These are phyloP conservation scores for Nemurella pictetii DNA, from an alignment of 2,888 invertebrate species.

Conservation along the genomic window DNA sequence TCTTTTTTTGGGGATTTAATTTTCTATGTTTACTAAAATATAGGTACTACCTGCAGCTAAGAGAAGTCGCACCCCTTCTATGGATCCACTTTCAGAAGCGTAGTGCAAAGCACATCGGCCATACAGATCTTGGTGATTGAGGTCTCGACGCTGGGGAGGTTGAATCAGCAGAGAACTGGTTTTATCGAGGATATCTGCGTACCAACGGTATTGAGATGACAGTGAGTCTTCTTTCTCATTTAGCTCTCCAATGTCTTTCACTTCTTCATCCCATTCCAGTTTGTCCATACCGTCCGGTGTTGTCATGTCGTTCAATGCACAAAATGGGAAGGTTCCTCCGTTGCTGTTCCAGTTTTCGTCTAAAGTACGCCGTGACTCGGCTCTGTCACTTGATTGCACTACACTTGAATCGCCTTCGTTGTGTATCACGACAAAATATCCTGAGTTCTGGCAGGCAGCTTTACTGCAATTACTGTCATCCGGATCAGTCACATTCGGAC, in stretches of 20 bases:
- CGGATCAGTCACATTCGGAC: slow-evolving; percentile 49
- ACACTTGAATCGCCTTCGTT: slow-evolving; percentile 46
- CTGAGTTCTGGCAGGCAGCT: slow-evolving; percentile 50
- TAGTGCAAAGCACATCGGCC: slow-evolving; percentile 73
- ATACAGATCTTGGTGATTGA: slow-evolving; percentile 65
- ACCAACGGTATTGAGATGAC: slow-evolving; percentile 64
- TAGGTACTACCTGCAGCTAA: slow-evolving; percentile 63
- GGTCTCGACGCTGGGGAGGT: slow-evolving; percentile 51
- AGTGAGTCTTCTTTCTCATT: slow-evolving; percentile 58
- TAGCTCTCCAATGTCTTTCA: slow-evolving; percentile 55
- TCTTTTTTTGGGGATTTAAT: no score
- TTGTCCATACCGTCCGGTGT: slow-evolving; percentile 64
- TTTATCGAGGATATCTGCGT: slow-evolving; percentile 72
- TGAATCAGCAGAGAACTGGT: slow-evolving; percentile 52
- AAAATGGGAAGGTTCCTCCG: slow-evolving; percentile 28
- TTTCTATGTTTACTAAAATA: background rate
- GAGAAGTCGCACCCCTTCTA: slow-evolving; percentile 63
- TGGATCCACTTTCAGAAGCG: slow-evolving; percentile 69
- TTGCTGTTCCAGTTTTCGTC: slow-evolving; percentile 38
- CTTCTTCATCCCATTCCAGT: slow-evolving; percentile 77
- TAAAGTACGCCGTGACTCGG: background rate
- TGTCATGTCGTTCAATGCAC: slow-evolving; percentile 50
- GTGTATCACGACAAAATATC: slow-evolving; percentile 55
- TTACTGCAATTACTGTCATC: slow-evolving; percentile 48
- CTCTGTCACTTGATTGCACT: slow-evolving; percentile 24